Conservation (phyloP, 2,113 vertebrate genomes). For the Procavia capensis region DNA sequence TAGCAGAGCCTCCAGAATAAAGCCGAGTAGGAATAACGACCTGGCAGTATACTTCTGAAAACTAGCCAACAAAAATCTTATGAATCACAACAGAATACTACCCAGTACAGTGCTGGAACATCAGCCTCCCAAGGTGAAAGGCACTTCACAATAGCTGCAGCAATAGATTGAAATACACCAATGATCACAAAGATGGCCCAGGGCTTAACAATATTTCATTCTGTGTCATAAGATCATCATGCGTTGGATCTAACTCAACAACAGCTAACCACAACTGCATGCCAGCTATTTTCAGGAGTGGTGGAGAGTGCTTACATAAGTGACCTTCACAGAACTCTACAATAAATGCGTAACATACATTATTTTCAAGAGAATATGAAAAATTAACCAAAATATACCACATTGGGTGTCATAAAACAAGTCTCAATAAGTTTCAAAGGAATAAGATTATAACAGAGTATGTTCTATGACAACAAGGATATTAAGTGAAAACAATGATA, state of each 20-base stretch:
- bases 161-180: too few relatives aligned
- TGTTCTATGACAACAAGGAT: neutral
- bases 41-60: neutral
- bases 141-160: neutral
- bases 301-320: neutral
- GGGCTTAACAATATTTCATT: too few relatives aligned
- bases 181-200: too few relatives aligned
- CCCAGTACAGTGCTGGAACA: neutral
- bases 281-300: too few relatives aligned
- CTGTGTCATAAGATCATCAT: too few relatives aligned
- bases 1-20: neutral
- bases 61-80: neutral
- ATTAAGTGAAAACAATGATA: neutral
- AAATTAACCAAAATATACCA: neutral
- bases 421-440: neutral
- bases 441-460: neutral
- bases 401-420: neutral
- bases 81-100: neutral
- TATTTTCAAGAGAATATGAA: neutral
- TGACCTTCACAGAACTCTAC: neutral
- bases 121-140: neutral
- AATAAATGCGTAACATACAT: neutral
- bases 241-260: too few relatives aligned
- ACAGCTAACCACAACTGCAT: too few relatives aligned
- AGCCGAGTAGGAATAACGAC: neutral